A percentile compares a stretch with the other conserved stretches of the same genome.
Evolutionary conservation across 1,140 invertebrate species (phyloP).

Genomic region (Calephelis virginiensis): DNA sequence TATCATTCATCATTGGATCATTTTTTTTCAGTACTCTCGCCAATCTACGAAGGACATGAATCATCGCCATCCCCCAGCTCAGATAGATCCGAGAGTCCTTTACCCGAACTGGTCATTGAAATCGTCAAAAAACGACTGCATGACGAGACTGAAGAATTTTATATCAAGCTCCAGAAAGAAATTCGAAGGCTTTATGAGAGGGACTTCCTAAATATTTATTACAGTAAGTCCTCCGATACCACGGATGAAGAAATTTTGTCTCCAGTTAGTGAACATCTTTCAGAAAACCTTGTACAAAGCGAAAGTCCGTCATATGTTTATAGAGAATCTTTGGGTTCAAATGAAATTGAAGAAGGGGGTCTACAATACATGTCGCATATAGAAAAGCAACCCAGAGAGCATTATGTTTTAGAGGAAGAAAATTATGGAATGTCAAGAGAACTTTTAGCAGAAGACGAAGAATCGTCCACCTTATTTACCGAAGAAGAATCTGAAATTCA

Average conservation of each 20-base stretch:
- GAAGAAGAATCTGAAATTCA: neutral
- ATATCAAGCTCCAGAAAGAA: conserved; percentile 33
- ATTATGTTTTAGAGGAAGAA: too few relatives aligned
- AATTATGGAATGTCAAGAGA: neutral
- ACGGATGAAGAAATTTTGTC: neutral
- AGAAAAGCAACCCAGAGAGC: neutral
- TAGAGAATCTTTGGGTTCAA: neutral
- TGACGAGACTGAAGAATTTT: conserved; percentile 42
- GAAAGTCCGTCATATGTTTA: neutral
- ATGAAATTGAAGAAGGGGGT: neutral
- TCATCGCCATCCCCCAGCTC: neutral
- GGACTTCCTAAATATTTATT: conserved; percentile 24
- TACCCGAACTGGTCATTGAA: conserved; percentile 48
- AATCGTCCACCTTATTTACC: neutral
- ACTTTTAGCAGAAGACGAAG: neutral
- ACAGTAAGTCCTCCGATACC: neutral
- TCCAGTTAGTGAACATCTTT: neutral
- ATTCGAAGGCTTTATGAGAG: conserved; percentile 36
- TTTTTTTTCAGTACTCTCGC: conserved; percentile 31
- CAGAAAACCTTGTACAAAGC: neutral
- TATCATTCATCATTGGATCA: too few relatives aligned
- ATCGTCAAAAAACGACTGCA: conserved; percentile 26
- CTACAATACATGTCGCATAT: neutral
- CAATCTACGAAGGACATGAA: conserved; percentile 29
- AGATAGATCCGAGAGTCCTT: conserved; percentile 28